Base-by-base conservation (phyloP, 53 echinoderm and acorn worm genomes). In the Echinometra lucunter region DNA sequence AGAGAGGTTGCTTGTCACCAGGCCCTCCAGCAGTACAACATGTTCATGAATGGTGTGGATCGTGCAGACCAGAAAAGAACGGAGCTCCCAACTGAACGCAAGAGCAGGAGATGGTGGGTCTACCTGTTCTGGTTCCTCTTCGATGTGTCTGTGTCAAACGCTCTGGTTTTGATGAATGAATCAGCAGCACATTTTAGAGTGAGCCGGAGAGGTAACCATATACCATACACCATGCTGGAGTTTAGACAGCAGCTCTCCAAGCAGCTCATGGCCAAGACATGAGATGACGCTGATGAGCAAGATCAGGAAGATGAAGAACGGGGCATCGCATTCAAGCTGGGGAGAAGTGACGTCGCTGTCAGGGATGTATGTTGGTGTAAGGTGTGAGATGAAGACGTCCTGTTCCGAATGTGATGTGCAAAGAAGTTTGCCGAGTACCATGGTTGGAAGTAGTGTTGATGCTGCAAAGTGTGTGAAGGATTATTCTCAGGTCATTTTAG, bases 131-230 rank as follows among this genome's bases (percentile, higher is more conserved):
- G 9, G 49, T 49, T 49, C 49, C 49, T 28, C 19, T 87, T 87
- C 45, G 88, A 87, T 21, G 88, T 87, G 49, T 38, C 21, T 45
- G 88, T 87, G 7, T 38, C 88, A 9, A 44, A 87, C 25, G 45
- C 88, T n/a, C 45, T 87, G 16, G 27, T 87, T 6, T 23, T 87
- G 40, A 87, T 87, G 88, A 87, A 87, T 9, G 49, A 87, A 87
- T 87, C 88, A 45, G 49, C 44, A 47, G 44, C 45, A 38, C 88
- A 45, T 19, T 45, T 12, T 15, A 44, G 88, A n/a, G 49, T 10
- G 49, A 87, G 17, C 45, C 3, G 1, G 23, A 45, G 45, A 44
- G 88, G 88, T 16, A 13, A 87, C 44, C 88, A 40, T n/a, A 8
- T 8, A 45, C 45, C 12, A 10, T 45, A n/a, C n/a, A 87, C 88